Evolutionary conservation across 1,140 invertebrate species (phyloP), one percentile per base, ranked within the genome.

Genomic region (Leptinotarsa texana): DNA sequence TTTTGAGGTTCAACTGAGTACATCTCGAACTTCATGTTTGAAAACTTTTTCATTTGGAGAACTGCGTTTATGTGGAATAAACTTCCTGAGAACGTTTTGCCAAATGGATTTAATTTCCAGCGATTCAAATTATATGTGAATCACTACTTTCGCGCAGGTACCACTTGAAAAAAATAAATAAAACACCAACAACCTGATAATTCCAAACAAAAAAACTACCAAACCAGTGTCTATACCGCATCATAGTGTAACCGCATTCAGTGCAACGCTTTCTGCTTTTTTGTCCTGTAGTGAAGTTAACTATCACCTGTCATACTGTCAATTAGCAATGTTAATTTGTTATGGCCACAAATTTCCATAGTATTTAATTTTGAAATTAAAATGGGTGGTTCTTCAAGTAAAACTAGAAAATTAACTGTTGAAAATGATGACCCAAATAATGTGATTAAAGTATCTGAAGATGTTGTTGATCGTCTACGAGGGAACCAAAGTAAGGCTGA

Each of bases 381-480:
- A 81, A 85, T 85, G 84, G 84, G 84, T 74, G 80, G 77, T 33
- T 74, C 69, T 74, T 66, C 77, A 63, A 84, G 82, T 76, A 83
- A 78, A 80, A 83, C 84, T n/a, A 83, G 84, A 77, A 85, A 81
- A 79, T 75, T 85, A 76, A 84, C 83, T n/a, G 76, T 85, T 18
- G 84, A 85, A 77, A 85, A 85, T 72, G 81, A 85, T 71, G 83
- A 84, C 73, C 80, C 83, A 17, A 82, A 79, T 24, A 85, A 80
- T 76, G 83, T 85, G 8, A 85, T 85, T 51, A 84, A 84, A 80
- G 82, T 85, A 63, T 84, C 84, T 15, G 84, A 85, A 18, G 83
- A 83, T 75, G 83, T 84, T 49, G 84, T 85, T 6, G 79, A 83
- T 66, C 74, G 84, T 72, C 74, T 85, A 61, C 77, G 78, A 79